A percentile compares a stretch with the other conserved stretches of the same genome.
phyloP scores from a whole-genome alignment of 2,113 vertebrate species.

The Mesoclemmys tuberculata region DNA sequence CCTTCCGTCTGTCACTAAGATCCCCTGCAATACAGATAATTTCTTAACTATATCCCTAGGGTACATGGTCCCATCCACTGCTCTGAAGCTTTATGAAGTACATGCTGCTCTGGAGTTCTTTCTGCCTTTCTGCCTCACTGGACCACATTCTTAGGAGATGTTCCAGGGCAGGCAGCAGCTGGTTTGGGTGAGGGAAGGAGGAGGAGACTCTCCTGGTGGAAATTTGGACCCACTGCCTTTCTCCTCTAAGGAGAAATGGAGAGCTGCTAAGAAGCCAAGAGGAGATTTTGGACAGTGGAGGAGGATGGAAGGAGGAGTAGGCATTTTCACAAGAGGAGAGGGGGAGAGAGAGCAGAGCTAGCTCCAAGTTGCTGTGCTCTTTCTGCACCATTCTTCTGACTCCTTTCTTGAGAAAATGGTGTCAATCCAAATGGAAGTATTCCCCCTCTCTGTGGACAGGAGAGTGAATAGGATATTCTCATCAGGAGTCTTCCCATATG shows the following conservation, averaged over 20 bases:
- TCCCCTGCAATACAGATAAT: not conserved
- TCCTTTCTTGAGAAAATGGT: too few species aligned
- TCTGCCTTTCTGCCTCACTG: not conserved
- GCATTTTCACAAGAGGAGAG: too few species aligned
- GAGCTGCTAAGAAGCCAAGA: not conserved
- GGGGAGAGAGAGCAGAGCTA: too few species aligned
- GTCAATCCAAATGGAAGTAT: too few species aligned
- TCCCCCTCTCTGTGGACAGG: too few species aligned
- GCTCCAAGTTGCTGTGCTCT: too few species aligned
- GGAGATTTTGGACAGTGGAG: too few species aligned
- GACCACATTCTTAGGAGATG: not conserved
- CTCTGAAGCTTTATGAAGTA: not conserved
- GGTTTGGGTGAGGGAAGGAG: not conserved
- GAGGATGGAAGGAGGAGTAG: too few species aligned
- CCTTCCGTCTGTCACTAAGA: not conserved
- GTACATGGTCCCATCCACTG: fast-evolving
- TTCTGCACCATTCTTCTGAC: too few species aligned
- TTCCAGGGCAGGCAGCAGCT: fast-evolving
- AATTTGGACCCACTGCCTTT: not conserved
- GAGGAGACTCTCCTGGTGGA: fast-evolving
- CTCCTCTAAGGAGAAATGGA: not conserved
- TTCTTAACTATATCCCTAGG: not conserved
- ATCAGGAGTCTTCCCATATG: too few species aligned
- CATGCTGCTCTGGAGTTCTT: fast-evolving
- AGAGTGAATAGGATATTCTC: too few species aligned